Conservation (phyloP, 2,888 invertebrate species). For the Teinopalpus imperialis region DNA sequence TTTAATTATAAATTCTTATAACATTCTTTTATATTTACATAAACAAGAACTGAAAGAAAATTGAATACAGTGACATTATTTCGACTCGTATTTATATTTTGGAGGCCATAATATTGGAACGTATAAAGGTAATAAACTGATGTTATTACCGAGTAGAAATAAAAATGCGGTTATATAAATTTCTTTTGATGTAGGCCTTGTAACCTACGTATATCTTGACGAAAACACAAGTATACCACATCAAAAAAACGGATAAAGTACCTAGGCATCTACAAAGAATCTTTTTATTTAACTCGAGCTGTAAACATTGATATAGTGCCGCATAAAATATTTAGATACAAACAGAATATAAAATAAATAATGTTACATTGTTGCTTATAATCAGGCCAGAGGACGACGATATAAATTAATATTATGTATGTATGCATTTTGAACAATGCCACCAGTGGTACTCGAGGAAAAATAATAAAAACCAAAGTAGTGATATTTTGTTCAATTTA, state of each 20-base stretch:
- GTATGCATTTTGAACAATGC: background rate
- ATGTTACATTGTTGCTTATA: slow-evolving; percentile 9
- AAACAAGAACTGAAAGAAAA: no score
- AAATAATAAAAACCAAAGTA: background rate
- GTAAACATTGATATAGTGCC: slow-evolving; percentile 12
- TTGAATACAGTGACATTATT: no score
- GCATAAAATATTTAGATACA: slow-evolving; percentile 15
- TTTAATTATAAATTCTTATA: no score
- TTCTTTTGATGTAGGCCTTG: slow-evolving; percentile 2
- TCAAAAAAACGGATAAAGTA: slow-evolving; percentile 6
- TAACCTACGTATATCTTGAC: slow-evolving; percentile 3
- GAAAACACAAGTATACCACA: slow-evolving; percentile 9
- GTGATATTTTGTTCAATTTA: background rate
- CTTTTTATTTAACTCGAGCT: slow-evolving; percentile 7
- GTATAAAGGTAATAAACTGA: slow-evolving; percentile 9
- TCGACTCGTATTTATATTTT: no score
- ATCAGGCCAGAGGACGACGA: background rate
- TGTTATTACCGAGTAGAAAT: slow-evolving; percentile 2
- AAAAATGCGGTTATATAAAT: slow-evolving; percentile 6
- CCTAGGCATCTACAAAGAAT: slow-evolving; percentile 3
- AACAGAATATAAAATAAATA: slow-evolving; percentile 7
- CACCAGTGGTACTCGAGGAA: background rate
- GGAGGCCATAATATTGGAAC: background rate
- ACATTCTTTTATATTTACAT: no score
- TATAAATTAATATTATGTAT: background rate